Conservation (phyloP, 2,888 invertebrate species). For the Capitulum mitella region DNA sequence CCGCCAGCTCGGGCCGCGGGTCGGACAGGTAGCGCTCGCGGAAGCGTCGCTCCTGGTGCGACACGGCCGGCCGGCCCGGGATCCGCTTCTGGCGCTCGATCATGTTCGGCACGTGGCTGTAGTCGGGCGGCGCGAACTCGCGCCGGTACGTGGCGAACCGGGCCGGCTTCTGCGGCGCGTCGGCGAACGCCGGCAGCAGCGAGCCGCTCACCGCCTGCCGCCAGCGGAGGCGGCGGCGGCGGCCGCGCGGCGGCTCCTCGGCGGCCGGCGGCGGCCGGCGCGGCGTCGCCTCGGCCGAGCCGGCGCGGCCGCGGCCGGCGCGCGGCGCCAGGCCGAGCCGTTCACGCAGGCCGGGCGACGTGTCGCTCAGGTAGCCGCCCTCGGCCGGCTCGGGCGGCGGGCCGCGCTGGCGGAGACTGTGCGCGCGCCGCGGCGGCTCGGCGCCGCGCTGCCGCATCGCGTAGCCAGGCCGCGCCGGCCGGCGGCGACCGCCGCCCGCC, state of each 20-base stretch:
- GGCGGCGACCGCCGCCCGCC: slow-evolving; percentile 8
- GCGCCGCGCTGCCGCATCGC: background rate
- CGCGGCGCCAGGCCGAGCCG: background rate
- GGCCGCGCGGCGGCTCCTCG: background rate
- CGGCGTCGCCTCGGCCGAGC: background rate
- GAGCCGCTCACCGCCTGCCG: background rate
- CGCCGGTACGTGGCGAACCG: slow-evolving; percentile 2
- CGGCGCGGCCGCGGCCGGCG: too few relatives aligned
- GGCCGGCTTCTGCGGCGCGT: background rate
- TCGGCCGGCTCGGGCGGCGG: background rate
- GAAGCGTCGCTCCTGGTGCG: background rate
- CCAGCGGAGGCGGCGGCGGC: slow-evolving; percentile 3
- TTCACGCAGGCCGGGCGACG: background rate
- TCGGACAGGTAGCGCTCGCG: background rate
- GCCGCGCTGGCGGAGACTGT: background rate
- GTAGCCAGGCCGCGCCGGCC: background rate
- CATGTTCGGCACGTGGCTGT: slow-evolving; percentile 22
- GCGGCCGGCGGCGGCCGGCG: background rate
- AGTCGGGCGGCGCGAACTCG: slow-evolving; percentile 16
- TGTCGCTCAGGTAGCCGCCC: background rate
- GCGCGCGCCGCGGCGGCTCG: background rate
- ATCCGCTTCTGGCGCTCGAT: slow-evolving; percentile 3
- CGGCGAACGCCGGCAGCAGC: slow-evolving; percentile 3
- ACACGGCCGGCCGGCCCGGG: background rate
- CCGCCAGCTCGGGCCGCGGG: slow-evolving; percentile 3